These are phyloP conservation scores for Fratercula arctica DNA, from an alignment of 2,797 vertebrate genomes.

Conservation along the genomic window DNA sequence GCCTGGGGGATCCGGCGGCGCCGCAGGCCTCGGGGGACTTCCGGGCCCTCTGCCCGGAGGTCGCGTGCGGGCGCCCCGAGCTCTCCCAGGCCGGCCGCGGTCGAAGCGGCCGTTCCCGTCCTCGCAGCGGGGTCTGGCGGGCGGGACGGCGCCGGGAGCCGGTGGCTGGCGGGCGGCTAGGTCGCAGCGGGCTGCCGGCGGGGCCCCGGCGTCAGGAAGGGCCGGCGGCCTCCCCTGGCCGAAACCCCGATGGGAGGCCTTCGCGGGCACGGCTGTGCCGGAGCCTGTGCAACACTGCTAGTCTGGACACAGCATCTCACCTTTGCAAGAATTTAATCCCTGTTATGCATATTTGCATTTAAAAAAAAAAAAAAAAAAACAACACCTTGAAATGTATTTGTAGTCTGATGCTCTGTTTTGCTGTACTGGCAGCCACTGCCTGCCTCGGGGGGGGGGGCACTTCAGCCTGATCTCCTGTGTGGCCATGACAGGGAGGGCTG, in stretches of 20 bases:
- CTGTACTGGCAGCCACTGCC: rapidly evolving
- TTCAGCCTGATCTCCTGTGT: no score
- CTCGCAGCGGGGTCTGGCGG: background rate
- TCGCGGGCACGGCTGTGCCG: background rate
- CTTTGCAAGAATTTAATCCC: background rate
- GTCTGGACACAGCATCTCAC: background rate
- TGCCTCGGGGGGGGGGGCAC: background rate
- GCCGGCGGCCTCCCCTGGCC: background rate
- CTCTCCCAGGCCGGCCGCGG: rapidly evolving
- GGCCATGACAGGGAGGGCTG: no score
- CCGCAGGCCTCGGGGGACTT: background rate
- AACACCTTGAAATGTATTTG: rapidly evolving
- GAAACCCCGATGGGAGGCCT: background rate
- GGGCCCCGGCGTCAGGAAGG: background rate
- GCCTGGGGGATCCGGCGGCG: no score
- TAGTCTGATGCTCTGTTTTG: rapidly evolving
- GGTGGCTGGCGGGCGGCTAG: background rate
- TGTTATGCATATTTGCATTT: rapidly evolving
- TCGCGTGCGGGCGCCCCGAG: no score
- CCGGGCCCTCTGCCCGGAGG: no score
- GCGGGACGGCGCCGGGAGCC: background rate
- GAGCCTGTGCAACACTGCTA: background rate
- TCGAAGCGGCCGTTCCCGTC: no score
- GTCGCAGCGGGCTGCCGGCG: background rate
- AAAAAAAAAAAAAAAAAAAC: background rate